A percentile compares a stretch with the other conserved stretches of the same genome.
Conservation (phyloP, 2,113 vertebrate species). For the Nothocercus nigrocapillus region DNA sequence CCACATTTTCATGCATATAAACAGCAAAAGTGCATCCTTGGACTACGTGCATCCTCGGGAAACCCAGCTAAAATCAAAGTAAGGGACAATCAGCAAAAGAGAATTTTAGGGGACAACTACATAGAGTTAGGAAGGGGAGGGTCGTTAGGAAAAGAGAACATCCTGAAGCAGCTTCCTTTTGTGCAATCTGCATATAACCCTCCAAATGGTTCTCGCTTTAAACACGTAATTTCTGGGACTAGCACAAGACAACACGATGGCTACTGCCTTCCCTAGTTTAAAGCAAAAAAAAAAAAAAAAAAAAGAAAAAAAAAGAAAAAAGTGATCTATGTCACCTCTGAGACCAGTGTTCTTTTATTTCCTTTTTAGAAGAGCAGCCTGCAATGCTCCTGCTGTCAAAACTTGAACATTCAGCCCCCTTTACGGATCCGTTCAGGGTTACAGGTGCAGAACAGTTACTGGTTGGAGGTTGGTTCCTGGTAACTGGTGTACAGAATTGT, state of each 20-base stretch:
- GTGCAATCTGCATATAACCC: not conserved
- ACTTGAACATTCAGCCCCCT: not conserved
- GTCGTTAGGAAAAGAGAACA: not conserved
- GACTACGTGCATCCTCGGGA: not conserved
- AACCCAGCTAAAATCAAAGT: not conserved
- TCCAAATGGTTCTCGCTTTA: not conserved
- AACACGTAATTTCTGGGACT: not conserved
- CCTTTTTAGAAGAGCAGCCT: not conserved
- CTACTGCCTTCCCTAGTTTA: not conserved
- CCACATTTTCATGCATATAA: not conserved
- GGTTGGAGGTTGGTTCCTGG: not conserved
- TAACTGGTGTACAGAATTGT: not conserved
- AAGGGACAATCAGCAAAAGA: not conserved
- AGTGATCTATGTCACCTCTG: not conserved
- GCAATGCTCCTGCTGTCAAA: not conserved
- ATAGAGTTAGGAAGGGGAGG: not conserved
- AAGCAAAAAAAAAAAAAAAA: not conserved
- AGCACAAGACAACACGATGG: not conserved
- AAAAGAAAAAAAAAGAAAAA: no score
- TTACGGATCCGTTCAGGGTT: not conserved
- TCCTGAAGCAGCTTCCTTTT: not conserved
- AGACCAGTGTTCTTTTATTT: not conserved
- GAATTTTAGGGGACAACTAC: not conserved
- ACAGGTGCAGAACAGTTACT: not conserved
- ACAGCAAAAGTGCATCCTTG: not conserved